phyloP scores from a whole-genome alignment of 2,797 vertebrate genomes.

The Halcyon smyrnensis region DNA sequence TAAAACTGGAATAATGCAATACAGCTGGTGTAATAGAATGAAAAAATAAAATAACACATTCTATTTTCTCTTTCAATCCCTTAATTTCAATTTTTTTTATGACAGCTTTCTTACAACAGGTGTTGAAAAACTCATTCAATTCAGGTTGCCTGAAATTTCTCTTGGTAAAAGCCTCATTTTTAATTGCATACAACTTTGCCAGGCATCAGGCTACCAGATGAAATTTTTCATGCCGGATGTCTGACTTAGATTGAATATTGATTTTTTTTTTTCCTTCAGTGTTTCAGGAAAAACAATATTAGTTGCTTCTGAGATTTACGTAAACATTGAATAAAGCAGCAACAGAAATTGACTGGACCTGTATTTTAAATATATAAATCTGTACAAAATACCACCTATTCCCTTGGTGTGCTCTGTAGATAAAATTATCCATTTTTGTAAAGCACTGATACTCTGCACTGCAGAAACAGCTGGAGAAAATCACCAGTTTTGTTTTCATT shows the following conservation, averaged over 20 bases:
- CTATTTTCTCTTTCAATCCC: not conserved
- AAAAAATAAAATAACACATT: not conserved
- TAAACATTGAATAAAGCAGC: not conserved
- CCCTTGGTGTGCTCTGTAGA: not conserved
- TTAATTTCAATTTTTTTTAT: not conserved
- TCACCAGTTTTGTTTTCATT: not conserved
- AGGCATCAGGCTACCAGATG: not conserved
- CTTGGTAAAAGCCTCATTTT: not conserved
- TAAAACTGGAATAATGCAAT: not conserved
- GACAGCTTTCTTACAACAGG: not conserved
- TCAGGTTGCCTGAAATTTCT: not conserved
- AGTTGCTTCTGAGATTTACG: not conserved
- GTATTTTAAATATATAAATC: not conserved
- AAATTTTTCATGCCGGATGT: constrained; percentile 36
- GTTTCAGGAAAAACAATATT: not conserved
- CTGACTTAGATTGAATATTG: constrained; percentile 45
- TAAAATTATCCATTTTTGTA: not conserved
- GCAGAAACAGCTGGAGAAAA: not conserved
- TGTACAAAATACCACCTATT: not conserved
- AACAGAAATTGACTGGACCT: not conserved
- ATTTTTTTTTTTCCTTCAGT: constrained; percentile 20
- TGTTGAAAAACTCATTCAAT: not conserved
- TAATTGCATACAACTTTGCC: not conserved
- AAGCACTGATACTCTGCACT: not conserved
- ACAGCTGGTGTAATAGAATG: not conserved